Conservation (phyloP, 2,888 invertebrate species). For the Halictus ligatus region DNA sequence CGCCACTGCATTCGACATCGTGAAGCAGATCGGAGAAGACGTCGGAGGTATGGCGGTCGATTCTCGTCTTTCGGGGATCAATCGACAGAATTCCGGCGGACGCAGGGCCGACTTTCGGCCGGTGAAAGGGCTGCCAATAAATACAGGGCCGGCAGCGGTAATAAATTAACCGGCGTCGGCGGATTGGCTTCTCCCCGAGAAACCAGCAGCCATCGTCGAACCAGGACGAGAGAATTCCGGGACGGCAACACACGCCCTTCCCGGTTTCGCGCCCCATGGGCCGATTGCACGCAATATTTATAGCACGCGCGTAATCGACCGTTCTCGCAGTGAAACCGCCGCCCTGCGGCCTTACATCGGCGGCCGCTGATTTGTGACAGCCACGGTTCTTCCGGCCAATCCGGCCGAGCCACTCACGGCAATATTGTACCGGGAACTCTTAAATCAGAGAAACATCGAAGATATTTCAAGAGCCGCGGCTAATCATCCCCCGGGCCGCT, state of each 20-base stretch:
- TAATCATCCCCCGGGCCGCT: slow-evolving; percentile 59
- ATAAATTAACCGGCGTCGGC: slow-evolving; percentile 73
- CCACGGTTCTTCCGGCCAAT: slow-evolving; percentile 65
- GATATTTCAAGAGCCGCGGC: slow-evolving; percentile 64
- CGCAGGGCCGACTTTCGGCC: neutral
- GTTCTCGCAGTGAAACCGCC: slow-evolving; percentile 63
- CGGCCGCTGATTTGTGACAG: slow-evolving; percentile 70
- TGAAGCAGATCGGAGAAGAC: neutral
- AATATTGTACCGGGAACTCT: slow-evolving; percentile 63
- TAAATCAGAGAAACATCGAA: slow-evolving; percentile 69
- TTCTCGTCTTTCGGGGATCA: slow-evolving; percentile 17
- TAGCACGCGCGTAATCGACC: slow-evolving; percentile 72
- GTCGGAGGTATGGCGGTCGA: neutral
- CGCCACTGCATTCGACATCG: neutral
- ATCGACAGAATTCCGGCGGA: slow-evolving; percentile 1
- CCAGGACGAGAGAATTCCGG: slow-evolving; percentile 56
- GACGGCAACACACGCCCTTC: slow-evolving; percentile 58
- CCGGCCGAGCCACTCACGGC: slow-evolving; percentile 30
- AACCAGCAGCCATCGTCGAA: slow-evolving; percentile 12
- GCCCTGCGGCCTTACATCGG: slow-evolving; percentile 65
- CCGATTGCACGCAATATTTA: slow-evolving; percentile 74
- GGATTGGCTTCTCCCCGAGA: slow-evolving; percentile 65
- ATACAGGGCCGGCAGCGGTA: slow-evolving; percentile 69
- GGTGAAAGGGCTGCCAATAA: slow-evolving; percentile 59
- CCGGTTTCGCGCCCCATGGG: slow-evolving; percentile 65